Evolutionary conservation across 2,888 invertebrate genomes (phyloP).

Genomic region (Mamestra brassicae): DNA sequence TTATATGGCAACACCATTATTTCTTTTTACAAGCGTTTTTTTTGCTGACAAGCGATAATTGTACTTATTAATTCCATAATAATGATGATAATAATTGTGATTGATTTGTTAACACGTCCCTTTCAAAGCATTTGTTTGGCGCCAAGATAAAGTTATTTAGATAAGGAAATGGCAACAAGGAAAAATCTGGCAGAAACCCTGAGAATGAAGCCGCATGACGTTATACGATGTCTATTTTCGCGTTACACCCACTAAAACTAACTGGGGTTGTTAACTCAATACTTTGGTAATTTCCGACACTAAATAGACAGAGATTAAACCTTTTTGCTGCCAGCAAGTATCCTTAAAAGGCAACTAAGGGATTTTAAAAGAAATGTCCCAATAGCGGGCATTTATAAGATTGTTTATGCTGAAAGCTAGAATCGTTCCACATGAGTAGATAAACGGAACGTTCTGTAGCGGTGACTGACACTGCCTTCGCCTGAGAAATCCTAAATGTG

Average conservation of each 20-base stretch:
- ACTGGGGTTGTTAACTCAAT: conserved; percentile 10
- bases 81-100: neutral
- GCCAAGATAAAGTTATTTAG: neutral
- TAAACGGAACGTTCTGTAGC: too few species aligned
- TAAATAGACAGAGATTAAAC: neutral
- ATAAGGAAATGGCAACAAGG: neutral
- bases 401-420: too few species aligned
- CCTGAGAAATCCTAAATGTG: neutral
- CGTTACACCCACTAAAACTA: conserved; percentile 1
- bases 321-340: neutral
- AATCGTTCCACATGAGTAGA: too few species aligned
- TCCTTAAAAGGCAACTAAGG: neutral
- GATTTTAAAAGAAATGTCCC: neutral
- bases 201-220: neutral
- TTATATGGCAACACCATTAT: neutral
- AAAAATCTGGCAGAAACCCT: conserved; percentile 4
- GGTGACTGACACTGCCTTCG: neutral
- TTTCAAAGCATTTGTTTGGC: neutral
- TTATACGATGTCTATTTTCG: neutral
- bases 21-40: neutral
- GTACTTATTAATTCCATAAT: neutral
- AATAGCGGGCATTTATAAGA: too few species aligned
- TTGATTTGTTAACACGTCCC: neutral
- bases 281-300: neutral
- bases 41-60: conserved; percentile 4